Percentiles rank a stretch among this genome's conserved stretches.
These are phyloP conservation scores for Columba livia DNA, from an alignment of 2,113 vertebrate species.

Conservation along the genomic window DNA sequence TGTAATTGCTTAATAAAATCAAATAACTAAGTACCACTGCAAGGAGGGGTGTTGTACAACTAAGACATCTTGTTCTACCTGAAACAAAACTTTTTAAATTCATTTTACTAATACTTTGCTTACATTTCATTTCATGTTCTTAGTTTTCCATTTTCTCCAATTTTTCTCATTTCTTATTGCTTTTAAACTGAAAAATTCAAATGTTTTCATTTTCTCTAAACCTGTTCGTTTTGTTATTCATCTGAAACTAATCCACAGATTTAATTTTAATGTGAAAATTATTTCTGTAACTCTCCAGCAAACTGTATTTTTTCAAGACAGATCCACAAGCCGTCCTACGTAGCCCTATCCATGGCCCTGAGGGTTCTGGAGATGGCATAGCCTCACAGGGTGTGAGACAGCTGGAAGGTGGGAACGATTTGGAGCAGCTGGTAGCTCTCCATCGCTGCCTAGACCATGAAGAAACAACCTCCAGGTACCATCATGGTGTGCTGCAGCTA, in stretches of 20 bases:
- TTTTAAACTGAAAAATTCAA: neutral
- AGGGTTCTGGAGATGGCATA: neutral
- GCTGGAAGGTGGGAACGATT: neutral
- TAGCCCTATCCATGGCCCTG: neutral
- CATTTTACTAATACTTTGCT: neutral
- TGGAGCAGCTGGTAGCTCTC: neutral
- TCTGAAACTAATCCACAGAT: neutral
- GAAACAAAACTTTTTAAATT: neutral
- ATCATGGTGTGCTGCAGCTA: neutral
- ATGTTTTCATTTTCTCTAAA: neutral
- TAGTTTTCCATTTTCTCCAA: neutral
- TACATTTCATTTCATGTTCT: neutral
- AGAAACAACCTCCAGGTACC: neutral
- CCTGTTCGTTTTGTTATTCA: neutral
- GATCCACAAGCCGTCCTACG: neutral
- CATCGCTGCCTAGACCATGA: neutral
- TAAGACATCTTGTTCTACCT: neutral
- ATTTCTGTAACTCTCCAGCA: neutral
- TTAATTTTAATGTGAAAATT: neutral
- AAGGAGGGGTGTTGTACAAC: neutral
- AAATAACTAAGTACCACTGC: neutral
- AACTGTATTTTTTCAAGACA: neutral
- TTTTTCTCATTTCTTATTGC: neutral
- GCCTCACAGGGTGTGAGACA: neutral
- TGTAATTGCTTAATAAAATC: slow-evolving; percentile 17